Base-by-base conservation (phyloP, 2,113 vertebrate genomes). In the Heptranchias perlo region DNA sequence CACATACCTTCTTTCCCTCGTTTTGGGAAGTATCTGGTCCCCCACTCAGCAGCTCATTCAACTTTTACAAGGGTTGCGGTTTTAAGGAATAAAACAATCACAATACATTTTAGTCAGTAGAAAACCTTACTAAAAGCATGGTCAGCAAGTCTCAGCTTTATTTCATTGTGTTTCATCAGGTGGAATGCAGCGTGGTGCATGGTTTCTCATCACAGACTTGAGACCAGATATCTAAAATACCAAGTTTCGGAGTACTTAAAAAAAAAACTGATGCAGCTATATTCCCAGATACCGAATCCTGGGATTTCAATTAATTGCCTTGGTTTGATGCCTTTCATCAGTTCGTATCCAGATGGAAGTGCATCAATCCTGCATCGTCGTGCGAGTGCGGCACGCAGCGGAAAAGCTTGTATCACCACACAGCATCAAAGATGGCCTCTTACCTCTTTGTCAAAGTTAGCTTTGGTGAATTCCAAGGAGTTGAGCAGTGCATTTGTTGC, bases 391-490 rank as follows among this genome's bases (percentile, higher is more conserved):
- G 54, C 16, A 61, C n/a, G 54, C 58, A 35, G 58, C 14, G 35
- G 11, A 58, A 87, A 31, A 13, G 31, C 54, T 35, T 28, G 11
- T 4, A 65, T 65, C 21, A 25, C 23, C 25, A 62, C n/a, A 65
- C 5, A 94, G n/a, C 21, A 87, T 25, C 23, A 54, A 49, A 54
- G 28, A 89, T 54, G n/a, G 44, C 49, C 47, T 58, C 82, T 96
- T 91, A 99, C 99, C 98, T 99, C 99, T 97, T 99, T 99, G 97
- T 99, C 99, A 0, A 99, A 99, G 97, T 99, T 99, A 96, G 98
- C 99, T 97, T 99, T 99, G 97, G 99, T 99, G 97, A 99, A 99
- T 98, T 99, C 99, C 97, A 99, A 97, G 0, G 99, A 99, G 98
- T 99, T 99, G 97, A 99, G 98, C 97, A 99, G 98, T 7, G 99